Percentiles rank a stretch among this genome's conserved stretches.
These are phyloP conservation scores for Cosmorhoe ocellata DNA, from an alignment of 2,888 invertebrate species.

Conservation along the genomic window DNA sequence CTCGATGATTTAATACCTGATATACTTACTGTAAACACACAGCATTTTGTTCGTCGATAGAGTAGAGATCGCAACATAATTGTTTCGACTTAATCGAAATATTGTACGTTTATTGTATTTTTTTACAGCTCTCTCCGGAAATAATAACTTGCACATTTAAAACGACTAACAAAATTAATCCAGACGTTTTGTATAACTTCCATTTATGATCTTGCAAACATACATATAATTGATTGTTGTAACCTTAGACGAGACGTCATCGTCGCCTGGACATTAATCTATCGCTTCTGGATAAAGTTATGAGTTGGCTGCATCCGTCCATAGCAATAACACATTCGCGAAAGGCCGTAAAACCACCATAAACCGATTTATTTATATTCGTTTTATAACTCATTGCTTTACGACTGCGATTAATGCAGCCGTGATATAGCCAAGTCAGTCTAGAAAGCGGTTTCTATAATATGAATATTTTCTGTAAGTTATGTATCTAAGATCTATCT, in stretches of 20 bases:
- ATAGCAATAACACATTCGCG: conserved; percentile 63
- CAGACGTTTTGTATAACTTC: not conserved
- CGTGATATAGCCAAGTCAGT: conserved; percentile 42
- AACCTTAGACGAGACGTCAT: conserved; percentile 21
- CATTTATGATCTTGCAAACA: conserved; percentile 18
- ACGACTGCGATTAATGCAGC: conserved; percentile 63
- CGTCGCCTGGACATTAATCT: conserved; percentile 19
- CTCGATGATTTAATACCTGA: no score
- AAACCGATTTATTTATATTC: conserved; percentile 70
- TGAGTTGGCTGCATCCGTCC: conserved; percentile 46
- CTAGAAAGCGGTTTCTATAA: conserved; percentile 14
- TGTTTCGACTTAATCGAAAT: no score
- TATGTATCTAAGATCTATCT: no score
- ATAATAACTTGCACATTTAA: no score
- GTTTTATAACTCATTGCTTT: conserved; percentile 70
- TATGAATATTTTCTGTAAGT: conserved; percentile 5
- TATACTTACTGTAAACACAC: no score
- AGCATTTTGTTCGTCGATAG: no score
- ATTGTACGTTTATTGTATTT: no score
- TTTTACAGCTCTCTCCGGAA: no score
- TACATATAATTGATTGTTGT: conserved; percentile 2
- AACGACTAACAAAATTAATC: no score
- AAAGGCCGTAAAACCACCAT: conserved; percentile 64
- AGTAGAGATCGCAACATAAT: no score
- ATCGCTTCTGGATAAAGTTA: conserved; percentile 23